phyloP scores from a whole-genome alignment of 1,140 invertebrate genomes.

The Orius laevigatus region DNA sequence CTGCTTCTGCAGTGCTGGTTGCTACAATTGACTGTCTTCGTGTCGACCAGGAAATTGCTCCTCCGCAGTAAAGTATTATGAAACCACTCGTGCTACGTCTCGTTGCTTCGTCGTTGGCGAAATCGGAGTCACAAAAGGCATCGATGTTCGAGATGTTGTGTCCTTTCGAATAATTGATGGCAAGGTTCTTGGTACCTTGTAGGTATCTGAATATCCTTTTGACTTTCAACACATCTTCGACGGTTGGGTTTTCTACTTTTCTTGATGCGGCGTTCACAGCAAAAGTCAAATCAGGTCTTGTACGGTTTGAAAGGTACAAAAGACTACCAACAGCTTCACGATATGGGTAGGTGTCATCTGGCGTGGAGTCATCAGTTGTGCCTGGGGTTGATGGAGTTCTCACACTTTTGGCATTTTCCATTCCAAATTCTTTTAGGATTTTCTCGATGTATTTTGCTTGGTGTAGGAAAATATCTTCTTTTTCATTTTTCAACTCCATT shows the following conservation, averaged over 20 bases:
- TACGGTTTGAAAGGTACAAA: slow-evolving; percentile 24
- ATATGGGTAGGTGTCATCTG: slow-evolving; percentile 15
- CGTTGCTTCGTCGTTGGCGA: slow-evolving; percentile 5
- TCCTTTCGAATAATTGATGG: background rate
- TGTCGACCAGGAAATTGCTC: slow-evolving; percentile 14
- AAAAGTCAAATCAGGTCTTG: slow-evolving; percentile 28
- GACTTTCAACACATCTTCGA: slow-evolving; percentile 24
- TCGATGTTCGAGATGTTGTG: background rate
- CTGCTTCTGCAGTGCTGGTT: slow-evolving; percentile 11
- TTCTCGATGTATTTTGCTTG: background rate
- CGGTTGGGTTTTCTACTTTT: slow-evolving; percentile 19
- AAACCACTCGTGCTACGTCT: slow-evolving; percentile 14
- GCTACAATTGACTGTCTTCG: slow-evolving; percentile 15
- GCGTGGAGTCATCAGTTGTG: background rate
- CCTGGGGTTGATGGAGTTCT: slow-evolving; percentile 8
- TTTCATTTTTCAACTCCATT: background rate
- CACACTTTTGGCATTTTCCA: background rate
- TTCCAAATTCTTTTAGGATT: slow-evolving; percentile 3
- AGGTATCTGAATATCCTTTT: slow-evolving; percentile 28
- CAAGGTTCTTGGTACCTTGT: slow-evolving; percentile 21
- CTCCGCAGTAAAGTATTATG: slow-evolving; percentile 13
- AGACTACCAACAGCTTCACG: slow-evolving; percentile 26
- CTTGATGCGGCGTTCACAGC: slow-evolving; percentile 24
- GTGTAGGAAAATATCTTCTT: background rate
- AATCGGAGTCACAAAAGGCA: slow-evolving; percentile 15